Conservation (phyloP, 2,888 invertebrate genomes). For the Sipha maydis region DNA sequence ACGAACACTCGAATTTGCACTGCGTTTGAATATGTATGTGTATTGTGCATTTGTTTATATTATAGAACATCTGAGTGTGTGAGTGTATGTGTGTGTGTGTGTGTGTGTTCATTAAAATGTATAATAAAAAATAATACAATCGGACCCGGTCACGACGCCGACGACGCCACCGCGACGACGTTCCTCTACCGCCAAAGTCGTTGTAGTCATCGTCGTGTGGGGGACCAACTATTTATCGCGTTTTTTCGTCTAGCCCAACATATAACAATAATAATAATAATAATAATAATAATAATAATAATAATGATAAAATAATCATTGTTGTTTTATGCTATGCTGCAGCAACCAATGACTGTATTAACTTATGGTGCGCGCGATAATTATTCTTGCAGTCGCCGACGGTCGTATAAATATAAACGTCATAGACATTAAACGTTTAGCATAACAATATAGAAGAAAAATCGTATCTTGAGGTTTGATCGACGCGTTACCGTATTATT, state of each 20-base stretch:
- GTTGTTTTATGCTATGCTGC: not conserved
- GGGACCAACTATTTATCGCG: not conserved
- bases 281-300: not conserved
- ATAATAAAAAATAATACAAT: not conserved
- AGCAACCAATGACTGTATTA: not conserved
- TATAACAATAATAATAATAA: not conserved
- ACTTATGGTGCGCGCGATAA: not conserved
- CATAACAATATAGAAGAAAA: not conserved
- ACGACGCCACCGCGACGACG: not conserved
- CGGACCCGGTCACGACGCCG: not conserved
- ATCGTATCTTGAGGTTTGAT: conserved; percentile 1
- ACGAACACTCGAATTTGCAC: not conserved
- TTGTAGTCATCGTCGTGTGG: not conserved
- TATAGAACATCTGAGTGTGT: no score
- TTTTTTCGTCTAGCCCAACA: not conserved
- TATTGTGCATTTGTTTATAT: no score
- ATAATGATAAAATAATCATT: not conserved
- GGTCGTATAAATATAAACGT: not conserved
- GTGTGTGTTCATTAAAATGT: not conserved
- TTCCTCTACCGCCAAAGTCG: not conserved
- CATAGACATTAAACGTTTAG: not conserved
- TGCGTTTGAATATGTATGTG: not conserved
- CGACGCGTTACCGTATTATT: not conserved
- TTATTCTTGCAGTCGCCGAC: not conserved
- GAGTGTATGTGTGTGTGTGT: no score